Evolutionary conservation across 1,140 invertebrate genomes (phyloP).

Genomic region (Liolophura sinensis): DNA sequence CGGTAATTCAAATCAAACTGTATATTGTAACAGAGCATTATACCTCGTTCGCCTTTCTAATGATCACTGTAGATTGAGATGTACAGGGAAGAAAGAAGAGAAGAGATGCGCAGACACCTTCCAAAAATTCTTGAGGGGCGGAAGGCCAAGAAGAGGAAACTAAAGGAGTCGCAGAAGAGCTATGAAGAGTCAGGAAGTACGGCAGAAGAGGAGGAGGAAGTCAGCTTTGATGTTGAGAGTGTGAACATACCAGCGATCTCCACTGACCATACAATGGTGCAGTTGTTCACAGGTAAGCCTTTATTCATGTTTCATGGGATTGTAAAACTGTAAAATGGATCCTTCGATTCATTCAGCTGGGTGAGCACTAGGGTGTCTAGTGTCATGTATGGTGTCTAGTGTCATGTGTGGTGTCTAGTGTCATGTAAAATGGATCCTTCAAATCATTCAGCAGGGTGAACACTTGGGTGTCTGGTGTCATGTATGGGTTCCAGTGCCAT

Average conservation of each 20-base stretch:
- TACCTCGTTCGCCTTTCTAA: not conserved
- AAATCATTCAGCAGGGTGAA: too few relatives aligned
- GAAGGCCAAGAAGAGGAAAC: constrained; percentile 61
- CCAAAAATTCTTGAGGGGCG: constrained; percentile 71
- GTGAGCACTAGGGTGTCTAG: too few relatives aligned
- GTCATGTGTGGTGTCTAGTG: too few relatives aligned
- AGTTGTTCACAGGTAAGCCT: constrained; percentile 51
- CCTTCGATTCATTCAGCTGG: too few relatives aligned
- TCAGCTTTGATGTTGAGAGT: constrained; percentile 33
- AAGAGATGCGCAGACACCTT: constrained; percentile 64
- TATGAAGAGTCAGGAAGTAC: constrained; percentile 23
- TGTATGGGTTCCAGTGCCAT: too few relatives aligned
- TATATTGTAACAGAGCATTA: too few relatives aligned
- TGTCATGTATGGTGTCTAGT: too few relatives aligned
- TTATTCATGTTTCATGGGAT: too few relatives aligned
- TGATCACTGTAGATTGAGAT: constrained; percentile 54
- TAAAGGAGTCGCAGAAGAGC: constrained; percentile 16
- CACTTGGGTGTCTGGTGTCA: too few relatives aligned
- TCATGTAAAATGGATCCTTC: too few relatives aligned
- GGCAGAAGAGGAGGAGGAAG: constrained; percentile 60
- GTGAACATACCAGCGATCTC: constrained; percentile 39
- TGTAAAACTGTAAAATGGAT: too few relatives aligned
- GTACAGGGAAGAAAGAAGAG: constrained; percentile 65
- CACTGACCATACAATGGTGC: constrained; percentile 45
- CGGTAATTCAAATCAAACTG: too few relatives aligned